Conservation (phyloP, 2,888 invertebrate species). For the Limnephilus lunatus region DNA sequence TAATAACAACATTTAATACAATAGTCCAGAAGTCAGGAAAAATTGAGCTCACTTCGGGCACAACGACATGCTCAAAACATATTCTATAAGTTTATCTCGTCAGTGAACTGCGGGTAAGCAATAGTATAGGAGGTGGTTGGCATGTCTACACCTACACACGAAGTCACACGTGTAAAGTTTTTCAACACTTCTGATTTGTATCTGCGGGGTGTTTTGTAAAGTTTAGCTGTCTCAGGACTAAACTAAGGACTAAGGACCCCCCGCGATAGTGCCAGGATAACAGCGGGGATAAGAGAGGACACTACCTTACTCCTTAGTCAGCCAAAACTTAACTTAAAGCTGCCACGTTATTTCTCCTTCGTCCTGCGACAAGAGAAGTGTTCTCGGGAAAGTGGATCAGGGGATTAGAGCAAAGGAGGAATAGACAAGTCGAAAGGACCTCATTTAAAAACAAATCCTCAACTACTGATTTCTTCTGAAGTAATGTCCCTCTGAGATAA, state of each 20-base stretch:
- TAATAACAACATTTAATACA: no score
- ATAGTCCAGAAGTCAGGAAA: neutral
- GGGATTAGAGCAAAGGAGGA: constrained; percentile 27
- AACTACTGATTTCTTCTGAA: neutral
- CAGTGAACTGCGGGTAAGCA: neutral
- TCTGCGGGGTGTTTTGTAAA: constrained; percentile 27
- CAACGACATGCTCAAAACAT: neutral
- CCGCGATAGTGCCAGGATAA: neutral
- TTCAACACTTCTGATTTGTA: constrained; percentile 33
- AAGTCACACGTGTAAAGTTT: constrained; percentile 30
- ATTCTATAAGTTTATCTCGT: neutral
- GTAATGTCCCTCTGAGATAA: neutral
- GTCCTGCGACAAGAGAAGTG: neutral
- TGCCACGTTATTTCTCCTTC: neutral
- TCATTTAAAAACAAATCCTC: constrained; percentile 8
- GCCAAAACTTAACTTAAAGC: constrained; percentile 26
- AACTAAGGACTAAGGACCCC: constrained; percentile 13
- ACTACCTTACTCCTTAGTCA: constrained; percentile 31
- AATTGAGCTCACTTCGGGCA: neutral
- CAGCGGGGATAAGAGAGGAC: constrained; percentile 26
- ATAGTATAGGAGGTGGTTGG: no score
- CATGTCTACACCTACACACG: neutral
- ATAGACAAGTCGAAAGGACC: constrained; percentile 13
- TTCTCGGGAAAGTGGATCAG: constrained; percentile 14
- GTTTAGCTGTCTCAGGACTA: constrained; percentile 20